Base-by-base conservation (phyloP, 1,140 invertebrate genomes). In the silkworm (Bombyx mori) region DNA sequence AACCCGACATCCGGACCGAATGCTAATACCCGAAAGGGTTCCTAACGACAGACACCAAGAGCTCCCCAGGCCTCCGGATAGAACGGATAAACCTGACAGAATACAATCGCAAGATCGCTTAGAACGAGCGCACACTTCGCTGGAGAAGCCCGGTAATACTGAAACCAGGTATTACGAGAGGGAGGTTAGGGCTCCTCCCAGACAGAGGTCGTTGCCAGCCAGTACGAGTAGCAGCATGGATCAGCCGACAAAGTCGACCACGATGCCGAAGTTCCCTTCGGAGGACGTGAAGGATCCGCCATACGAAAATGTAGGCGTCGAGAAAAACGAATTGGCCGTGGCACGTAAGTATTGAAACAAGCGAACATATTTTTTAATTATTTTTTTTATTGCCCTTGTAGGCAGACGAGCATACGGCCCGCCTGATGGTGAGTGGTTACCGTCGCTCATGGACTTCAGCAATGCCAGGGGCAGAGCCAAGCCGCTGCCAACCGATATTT, bases 271-370 rank as follows among this genome's bases (percentile, higher is more conserved):
- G 45, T 85, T 86, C 44, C 83, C 83, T 0, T 82, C 80, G 4
- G 79, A 84, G 42, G 82, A 85, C 7, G 58, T 61, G 1, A 85
- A 78, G 44, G 81, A 85, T 45, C 73, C 81, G 3, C 85, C 83
- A 26, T 89, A 88, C 51, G 86, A 88, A 51, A 88, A 88, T 66
- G 83, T 88, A 0, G 74, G 65, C 1, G 71, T 79, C 12, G 85
- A 88, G 55, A 82, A 79, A 50, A 78, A 82, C 56, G 79, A 82
- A 59, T 62, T 82, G 47, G 72, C 80, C 12, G 67, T 78, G 54
- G 73, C 75, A 56, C 71, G 82, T 86, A 57, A 83, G 80, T 81
- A 42, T 43, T 46, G 1, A 46, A 46, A 46, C 45, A 12, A 9
- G n/a, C 8, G 6, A 9, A 50, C 7, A 3, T 50, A n/a, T 3